Evolutionary conservation across 2,888 invertebrate species (phyloP), one percentile per base, ranked within the genome.

Genomic region (Sarcophaga rosellei): DNA sequence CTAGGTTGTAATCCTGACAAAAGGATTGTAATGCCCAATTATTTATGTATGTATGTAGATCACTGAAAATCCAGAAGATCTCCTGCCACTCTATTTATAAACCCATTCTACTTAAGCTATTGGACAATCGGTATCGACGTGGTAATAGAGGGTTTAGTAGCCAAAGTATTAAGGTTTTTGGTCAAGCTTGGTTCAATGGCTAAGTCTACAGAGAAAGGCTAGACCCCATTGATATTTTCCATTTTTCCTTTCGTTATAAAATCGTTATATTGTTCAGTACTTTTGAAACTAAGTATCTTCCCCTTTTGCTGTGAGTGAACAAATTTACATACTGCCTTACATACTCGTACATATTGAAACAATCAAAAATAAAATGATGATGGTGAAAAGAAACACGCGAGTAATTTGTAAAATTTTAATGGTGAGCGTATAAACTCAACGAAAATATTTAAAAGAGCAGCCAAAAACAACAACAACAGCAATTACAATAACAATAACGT

Each of bases 401-500:
- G 62, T 62, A 72, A 79, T 82, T 82, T 79, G 57, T 81, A 20
- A 78, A 83, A 72, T 68, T 65, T 82, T 72, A 78, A 72, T 68
- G 79, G 44, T 57, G 44, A 72, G 72, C 53, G 68, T 73, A 79
- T 78, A 45, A 47, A 23, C 62, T 57, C 12, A 63, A 63, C 15
- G 80, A 77, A n/a, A 57, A 17, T 44, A 57, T 8, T 11, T 15
- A 68, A 72, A 61, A 20, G 44, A 61, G 12, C 23, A 70, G 17
- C 57, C n/a, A 53, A 57, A 8, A 75, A 23, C 53, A 53, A 17
- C 45, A 74, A 68, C 21, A 72, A 76, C 75, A 68, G 15, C 47
- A 45, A 78, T 10, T 35, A 61, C 21, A 78, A 11, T 44, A 57
- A 68, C 25, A 53, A 61, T 66, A 76, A 53, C 11, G 61, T 61